Evolutionary conservation across 2,888 invertebrate species (phyloP), one percentile per base, ranked within the genome.

Genomic region (Sphecodes monilicornis): DNA sequence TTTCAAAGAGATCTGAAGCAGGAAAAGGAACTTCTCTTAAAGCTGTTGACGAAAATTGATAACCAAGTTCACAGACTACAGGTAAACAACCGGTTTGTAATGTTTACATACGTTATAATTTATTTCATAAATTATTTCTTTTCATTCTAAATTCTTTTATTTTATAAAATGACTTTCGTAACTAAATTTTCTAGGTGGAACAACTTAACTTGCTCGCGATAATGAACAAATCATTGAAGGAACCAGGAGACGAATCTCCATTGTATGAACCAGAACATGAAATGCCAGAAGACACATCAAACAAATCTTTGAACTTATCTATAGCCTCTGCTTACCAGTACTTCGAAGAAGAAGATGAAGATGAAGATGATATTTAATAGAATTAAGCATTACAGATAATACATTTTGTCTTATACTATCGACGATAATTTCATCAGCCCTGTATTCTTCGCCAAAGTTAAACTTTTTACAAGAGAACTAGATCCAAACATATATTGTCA

Each of bases 31-130:
- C 87, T 92, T 75, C 86, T 94, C 22, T 84, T 78, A 41, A 88
- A 90, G 36, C 78, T 92, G 46, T 72, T 93, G n/a, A 26, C 86
- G 0, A 91, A 92, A 76, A 90, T 94, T 26, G 92, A 94, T n/a
- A 82, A 89, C 64, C 94, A 94, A 88, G 87, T 93, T 41, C 90
- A 93, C 79, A 91, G 92, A 41, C 86, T 94, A 22, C 91, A 94
- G 91, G 94, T 93, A 81, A 82, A 66, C 71, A 32, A 13, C 46
- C 66, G 41, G 60, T 4, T 26, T 66, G 68, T 32, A n/a, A 54
- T n/a, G 54, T n/a, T 54, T n/a, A n/a, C 54, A n/a, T n/a, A n/a
- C 11, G n/a, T 54, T 54, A 11, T 43, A 13, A 26, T 43, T 22
- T 39, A 36, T 36, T 11, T 39, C 39, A 36, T 39, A n/a, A n/a